Evolutionary conservation across 2,113 vertebrate genomes (phyloP), one percentile per base, ranked within the genome.

Genomic region (Octodon degus): DNA sequence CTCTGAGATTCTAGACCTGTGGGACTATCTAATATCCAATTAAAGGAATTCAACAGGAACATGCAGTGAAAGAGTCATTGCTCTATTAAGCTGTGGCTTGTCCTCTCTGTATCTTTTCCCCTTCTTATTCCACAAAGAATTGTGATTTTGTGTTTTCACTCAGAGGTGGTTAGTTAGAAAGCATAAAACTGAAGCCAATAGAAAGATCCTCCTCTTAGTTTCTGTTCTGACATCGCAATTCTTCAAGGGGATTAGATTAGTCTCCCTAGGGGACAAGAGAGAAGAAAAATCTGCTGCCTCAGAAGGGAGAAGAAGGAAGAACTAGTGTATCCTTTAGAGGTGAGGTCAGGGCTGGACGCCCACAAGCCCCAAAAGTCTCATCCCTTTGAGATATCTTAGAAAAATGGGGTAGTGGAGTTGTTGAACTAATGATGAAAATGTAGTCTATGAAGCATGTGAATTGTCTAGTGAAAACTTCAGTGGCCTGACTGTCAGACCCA

Each of bases 21-120:
- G 16, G 32, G 27, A 89, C 25, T 81, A 63, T 77, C 55, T 74
- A 55, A 86, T 40, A 80, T 55, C 53, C 60, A 91, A 25, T 60
- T 62, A 88, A 94, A 47, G 77, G 88, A 95, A 92, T 47, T 81
- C 77, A 88, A 50, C 24, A 80, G 74, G 20, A 92, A 17, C 58
- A 25, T 68, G 5, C 25, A 9, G 19, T 22, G 12, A 19, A n/a
- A 76, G 80, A 91, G 86, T 62, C 13, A 53, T 25, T 55, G 40
- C 43, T n/a, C 14, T 13, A 63, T 93, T 90, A 63, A 60, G 77
- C 55, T 84, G 27, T 34, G 43, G 12, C 37, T 92, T 83, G n/a
- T 89, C 93, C 32, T 27, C 40, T 7, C 47, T 53, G 24, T 89
- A 25, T 80, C 17, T 76, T 80, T 79, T 63, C 7, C 72, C 24